Conservation (phyloP, 2,113 vertebrate genomes). For the Noctilio leporinus region DNA sequence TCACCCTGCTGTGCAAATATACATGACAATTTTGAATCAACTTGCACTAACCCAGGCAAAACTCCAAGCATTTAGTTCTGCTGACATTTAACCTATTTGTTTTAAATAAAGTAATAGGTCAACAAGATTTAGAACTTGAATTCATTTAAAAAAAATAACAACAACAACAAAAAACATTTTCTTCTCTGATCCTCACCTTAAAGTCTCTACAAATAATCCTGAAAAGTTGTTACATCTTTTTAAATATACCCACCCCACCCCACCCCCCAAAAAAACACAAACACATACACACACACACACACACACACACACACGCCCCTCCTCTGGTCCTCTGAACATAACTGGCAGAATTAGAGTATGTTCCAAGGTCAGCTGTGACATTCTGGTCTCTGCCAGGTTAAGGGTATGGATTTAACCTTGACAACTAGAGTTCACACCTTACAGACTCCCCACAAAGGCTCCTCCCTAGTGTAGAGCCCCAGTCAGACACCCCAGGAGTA, state of each 20-base stretch:
- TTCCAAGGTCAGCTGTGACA: slow-evolving; percentile 35
- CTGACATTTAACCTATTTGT: slow-evolving; percentile 49
- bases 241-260: background rate
- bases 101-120: slow-evolving; percentile 44
- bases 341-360: background rate
- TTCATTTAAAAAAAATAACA: background rate
- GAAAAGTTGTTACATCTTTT: background rate
- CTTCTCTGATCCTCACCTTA: slow-evolving; percentile 15
- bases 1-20: slow-evolving; percentile 34
- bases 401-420: background rate
- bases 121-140: slow-evolving; percentile 62
- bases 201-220: background rate
- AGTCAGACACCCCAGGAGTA: background rate
- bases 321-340: slow-evolving; percentile 6
- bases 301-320: background rate
- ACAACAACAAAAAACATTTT: slow-evolving; percentile 18
- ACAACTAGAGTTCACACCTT: background rate
- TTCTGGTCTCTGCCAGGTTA: slow-evolving; percentile 14
- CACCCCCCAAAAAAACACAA: background rate
- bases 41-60: slow-evolving; percentile 40
- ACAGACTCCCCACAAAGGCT: background rate
- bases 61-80: slow-evolving; percentile 46
- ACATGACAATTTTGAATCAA: slow-evolving; percentile 22
- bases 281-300: background rate
- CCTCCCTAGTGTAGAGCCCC: background rate